Base-by-base conservation (phyloP, 2,797 vertebrate genomes). In the Ataeniobius toweri region DNA sequence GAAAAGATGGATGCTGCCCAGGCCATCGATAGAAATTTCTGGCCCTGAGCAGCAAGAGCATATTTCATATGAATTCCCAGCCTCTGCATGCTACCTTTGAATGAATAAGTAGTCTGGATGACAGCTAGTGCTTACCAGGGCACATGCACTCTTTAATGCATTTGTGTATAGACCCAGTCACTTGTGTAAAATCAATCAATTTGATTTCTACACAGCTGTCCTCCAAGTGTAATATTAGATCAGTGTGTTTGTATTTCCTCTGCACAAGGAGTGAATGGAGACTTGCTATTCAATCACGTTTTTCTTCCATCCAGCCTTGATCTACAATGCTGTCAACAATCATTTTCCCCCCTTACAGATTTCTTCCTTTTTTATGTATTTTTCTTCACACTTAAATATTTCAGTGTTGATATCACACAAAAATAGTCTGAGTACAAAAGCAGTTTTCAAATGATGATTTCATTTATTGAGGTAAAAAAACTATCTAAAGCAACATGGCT, bases 1-100 rank as follows among this genome's bases (percentile, higher is more conserved):
- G 83, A 71, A 77, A 94, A 93, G 92, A 94, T 86, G 90, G 94
- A 95, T 93, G 92, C 86, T 86, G 74, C 87, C 81, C 88, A 5
- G 83, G 83, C 88, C 88, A 90, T 91, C 88, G 87, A 93, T 92
- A 89, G 86, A 89, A 90, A 87, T 85, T 85, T 87, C 80, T 86
- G 84, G 81, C 87, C 85, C 55, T 80, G 81, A 88, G 90, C 87
- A 80, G 84, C 80, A 26, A 53, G 77, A 82, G 78, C 86, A 89
- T 89, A 90, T 92, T 91, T 90, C 86, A 90, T 89, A 79, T 79
- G 81, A 87, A 89, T 89, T 90, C 78, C 80, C 78, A 67, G 81
- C 74, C 82, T 51, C 81, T 77, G 81, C 76, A 76, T 71, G 79
- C 82, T 80, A 84, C 85, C 78, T 85, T 78, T 3, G 86, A 89